phyloP scores from a whole-genome alignment of 2,113 vertebrate genomes.

The Cisticola juncidis region DNA sequence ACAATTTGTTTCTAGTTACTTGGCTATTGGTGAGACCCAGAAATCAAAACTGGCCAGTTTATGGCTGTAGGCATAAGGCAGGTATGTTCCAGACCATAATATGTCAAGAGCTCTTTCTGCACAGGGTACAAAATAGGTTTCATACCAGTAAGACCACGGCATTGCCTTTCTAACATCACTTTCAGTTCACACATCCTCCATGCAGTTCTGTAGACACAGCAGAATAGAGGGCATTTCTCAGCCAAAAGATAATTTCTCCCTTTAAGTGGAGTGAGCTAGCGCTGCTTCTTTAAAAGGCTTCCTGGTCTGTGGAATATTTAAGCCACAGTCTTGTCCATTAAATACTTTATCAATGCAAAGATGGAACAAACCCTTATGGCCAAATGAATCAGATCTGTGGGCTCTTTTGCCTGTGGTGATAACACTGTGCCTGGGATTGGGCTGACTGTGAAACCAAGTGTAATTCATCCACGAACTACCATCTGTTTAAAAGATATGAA shows the following conservation, averaged over 20 bases:
- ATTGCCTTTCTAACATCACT: background rate
- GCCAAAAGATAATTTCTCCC: background rate
- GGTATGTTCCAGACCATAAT: background rate
- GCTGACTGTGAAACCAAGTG: background rate
- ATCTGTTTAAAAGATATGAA: background rate
- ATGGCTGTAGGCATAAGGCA: background rate
- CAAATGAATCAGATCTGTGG: background rate
- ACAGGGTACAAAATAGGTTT: background rate
- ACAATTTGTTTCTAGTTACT: background rate
- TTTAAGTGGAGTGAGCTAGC: background rate
- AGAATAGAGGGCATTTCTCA: background rate
- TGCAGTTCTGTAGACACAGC: background rate
- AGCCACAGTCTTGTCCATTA: background rate
- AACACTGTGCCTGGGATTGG: background rate
- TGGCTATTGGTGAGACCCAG: background rate
- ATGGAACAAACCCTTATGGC: background rate
- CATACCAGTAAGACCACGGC: fast-evolving
- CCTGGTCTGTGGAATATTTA: background rate
- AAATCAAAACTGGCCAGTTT: background rate
- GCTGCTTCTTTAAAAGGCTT: background rate
- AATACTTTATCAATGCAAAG: background rate
- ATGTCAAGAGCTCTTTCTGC: fast-evolving
- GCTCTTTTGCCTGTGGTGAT: background rate
- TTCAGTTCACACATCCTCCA: background rate
- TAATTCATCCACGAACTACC: background rate